Base-by-base conservation (phyloP, 2,797 vertebrate genomes). In the Scolopax bukidnonensis region DNA sequence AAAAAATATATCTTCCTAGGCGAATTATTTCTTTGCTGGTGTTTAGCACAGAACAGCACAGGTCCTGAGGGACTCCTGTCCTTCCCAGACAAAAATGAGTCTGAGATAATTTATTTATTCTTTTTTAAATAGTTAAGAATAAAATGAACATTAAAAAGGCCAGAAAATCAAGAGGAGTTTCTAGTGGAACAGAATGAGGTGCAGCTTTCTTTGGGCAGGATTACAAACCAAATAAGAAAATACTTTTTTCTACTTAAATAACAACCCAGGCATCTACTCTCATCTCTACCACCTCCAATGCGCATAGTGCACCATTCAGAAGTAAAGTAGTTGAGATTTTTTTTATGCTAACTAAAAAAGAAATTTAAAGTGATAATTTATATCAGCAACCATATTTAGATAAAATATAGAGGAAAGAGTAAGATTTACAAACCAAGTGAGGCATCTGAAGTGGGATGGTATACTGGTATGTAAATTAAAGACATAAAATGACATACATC, bases 281-380 rank as follows among this genome's bases (percentile, higher is more conserved):
- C 38, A 45, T 33, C 48, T 89, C 40, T 78, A 24, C 61, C 60
- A 80, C n/a, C 12, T 83, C 40, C 30, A 76, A 45, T 6, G 9
- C 28, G 14, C 15, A 53, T 12, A 33, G 64, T 0, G 5, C 71
- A 73, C 33, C 23, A 57, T 47, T 87, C n/a, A 16, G 69, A 90
- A 88, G 32, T 57, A 92, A 87, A 88, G 20, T 30, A 78, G 77
- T 70, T 59, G 90, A 89, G 59, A 91, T 36, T 25, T 54, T 14
- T 33, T 77, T 85, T 47, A 87, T 5, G 6, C 45, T 71, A 91
- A 91, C 86, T 69, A 89, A 79, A 92, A 79, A 75, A 56, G 54
- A 41, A 90, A 87, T 76, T 84, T 85, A 83, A 92, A 88, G 28
- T 32, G 79, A 86, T 92, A 79, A 85, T 89, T 95, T 87, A 65